Base-by-base conservation (phyloP, 2,888 invertebrate species). In the Eupsilia transversa region DNA sequence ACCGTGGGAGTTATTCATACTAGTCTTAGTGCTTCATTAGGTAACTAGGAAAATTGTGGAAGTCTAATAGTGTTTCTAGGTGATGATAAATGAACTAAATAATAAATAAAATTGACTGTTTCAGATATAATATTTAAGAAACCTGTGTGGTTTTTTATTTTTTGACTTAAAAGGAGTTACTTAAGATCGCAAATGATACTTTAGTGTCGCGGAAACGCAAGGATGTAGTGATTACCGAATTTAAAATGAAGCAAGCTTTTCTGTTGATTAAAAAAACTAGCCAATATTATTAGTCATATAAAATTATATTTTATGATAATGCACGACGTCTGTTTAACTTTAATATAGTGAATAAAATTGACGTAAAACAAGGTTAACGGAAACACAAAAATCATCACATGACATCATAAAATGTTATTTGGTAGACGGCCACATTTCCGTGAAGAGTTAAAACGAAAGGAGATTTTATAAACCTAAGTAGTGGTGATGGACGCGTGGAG, bases 1-100 rank as follows among this genome's bases (percentile, higher is more conserved):
- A 64, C 27, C 30, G 33, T 57, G 30, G 52, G 30, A 61, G n/a
- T 57, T 63, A 52, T 74, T 80, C 7, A 30, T 41, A 43, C 43
- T 57, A 57, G n/a, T n/a, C n/a, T n/a, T n/a, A n/a, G 35, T 38
- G 33, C 33, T 65, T 30, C 30, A 20, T 30, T 20, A 9, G 20
- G 3, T 30, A 56, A 56, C 30, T 30, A 33, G 30, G 30, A 56
- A 30, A 56, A 20, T 56, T 17, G 20, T 56, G 17, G 3, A 30
- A 56, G 1, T 56, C 56, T 20, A 30, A 20, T 43, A 60, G 56
- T n/a, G 9, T n/a, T 63, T 41, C 10, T 10, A 20, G 5, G 20
- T 9, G 9, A n/a, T 27, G 20, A 20, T 41, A 27, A 27, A 20
- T 20, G 2, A 10, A 38, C 17, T 27, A 17, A 2, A 5, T 9